phyloP scores from a whole-genome alignment of 2,113 vertebrate genomes.

The human region GRCh38 chr11:100130001-100130500 shows the following conservation, averaged over 20 bases:
- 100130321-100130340: background rate
- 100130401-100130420: background rate
- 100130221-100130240: background rate
- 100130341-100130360: background rate
- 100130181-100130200: background rate
- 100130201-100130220: background rate
- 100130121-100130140: background rate
- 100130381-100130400: background rate
- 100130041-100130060: background rate
- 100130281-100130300: background rate
- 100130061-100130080: background rate
- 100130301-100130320: background rate
- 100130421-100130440: background rate
- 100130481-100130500: fast-evolving
- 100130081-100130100: background rate
- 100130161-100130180: background rate
- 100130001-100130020: background rate
- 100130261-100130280: background rate
- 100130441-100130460: background rate
- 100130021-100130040: background rate
- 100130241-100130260: background rate
- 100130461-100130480: background rate
- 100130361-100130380: background rate
- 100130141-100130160: background rate
- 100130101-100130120: background rate